Conservation (phyloP, 2,113 vertebrate genomes). For the Benitochromis conjunctus region DNA sequence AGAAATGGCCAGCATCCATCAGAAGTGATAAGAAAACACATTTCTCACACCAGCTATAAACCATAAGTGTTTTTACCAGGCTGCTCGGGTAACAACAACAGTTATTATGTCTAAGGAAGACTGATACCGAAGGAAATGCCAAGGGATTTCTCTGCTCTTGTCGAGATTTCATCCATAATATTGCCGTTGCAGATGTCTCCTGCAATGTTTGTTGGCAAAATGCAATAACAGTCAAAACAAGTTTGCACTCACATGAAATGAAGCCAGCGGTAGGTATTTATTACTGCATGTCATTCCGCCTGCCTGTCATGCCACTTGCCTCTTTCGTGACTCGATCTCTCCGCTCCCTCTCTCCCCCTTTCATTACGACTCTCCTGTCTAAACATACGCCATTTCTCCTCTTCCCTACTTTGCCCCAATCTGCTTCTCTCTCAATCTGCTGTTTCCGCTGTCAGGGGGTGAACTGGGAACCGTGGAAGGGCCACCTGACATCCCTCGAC, state of each 20-base stretch:
- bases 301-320: neutral
- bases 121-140: constrained; percentile 38
- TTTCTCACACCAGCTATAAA: constrained; percentile 52
- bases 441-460: constrained; percentile 70
- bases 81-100: constrained; percentile 54
- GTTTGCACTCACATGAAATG: constrained; percentile 51
- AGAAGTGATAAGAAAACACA: constrained; percentile 54
- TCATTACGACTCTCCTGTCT: neutral
- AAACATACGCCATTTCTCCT: neutral
- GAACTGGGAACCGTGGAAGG: constrained; percentile 92
- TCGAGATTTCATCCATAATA: constrained; percentile 43
- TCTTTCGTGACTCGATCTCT: neutral
- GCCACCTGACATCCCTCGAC: constrained; percentile 84
- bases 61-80: constrained; percentile 40
- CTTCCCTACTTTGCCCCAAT: neutral
- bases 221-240: constrained; percentile 51
- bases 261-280: constrained; percentile 40
- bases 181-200: constrained; percentile 25
- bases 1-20: constrained; percentile 56
- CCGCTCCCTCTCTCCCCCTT: neutral
- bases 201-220: constrained; percentile 21
- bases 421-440: neutral
- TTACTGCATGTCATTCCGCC: constrained; percentile 35
- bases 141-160: constrained; percentile 29
- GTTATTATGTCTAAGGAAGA: constrained; percentile 49